Conservation (phyloP, 2,113 vertebrate species). For the Ramphastos sulfuratus region DNA sequence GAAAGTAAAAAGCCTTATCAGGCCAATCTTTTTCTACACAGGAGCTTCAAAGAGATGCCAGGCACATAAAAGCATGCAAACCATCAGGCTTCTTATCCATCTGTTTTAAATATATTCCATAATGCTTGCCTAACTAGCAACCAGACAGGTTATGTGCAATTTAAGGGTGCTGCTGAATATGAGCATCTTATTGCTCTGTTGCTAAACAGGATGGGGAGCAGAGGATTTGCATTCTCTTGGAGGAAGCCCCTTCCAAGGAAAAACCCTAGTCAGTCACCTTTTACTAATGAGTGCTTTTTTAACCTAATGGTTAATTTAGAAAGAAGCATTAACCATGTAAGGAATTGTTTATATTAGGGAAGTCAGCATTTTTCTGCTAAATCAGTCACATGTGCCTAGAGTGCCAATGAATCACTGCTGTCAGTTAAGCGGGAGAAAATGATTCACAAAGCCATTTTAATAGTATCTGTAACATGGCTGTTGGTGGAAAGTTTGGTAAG, state of each 20-base stretch:
- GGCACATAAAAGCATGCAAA: conserved; percentile 39
- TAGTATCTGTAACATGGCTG: not conserved
- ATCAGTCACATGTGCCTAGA: not conserved
- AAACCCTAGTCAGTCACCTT: not conserved
- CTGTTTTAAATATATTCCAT: not conserved
- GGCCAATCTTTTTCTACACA: not conserved
- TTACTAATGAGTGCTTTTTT: not conserved
- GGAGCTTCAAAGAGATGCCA: conserved; percentile 23
- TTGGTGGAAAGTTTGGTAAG: not conserved
- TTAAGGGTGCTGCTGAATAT: not conserved
- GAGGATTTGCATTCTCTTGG: not conserved
- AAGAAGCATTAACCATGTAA: not conserved
- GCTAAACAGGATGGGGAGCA: not conserved
- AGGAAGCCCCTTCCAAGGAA: not conserved
- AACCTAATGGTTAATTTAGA: not conserved
- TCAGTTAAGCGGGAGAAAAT: not conserved
- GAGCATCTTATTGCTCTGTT: conserved; percentile 1
- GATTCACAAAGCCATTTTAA: not conserved
- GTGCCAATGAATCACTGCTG: not conserved
- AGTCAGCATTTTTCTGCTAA: not conserved
- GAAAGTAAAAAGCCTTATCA: not conserved
- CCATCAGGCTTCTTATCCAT: not conserved
- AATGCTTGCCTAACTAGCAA: conserved; percentile 30
- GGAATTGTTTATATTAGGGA: not conserved
- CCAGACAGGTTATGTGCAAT: conserved; percentile 40